Evolutionary conservation across 2,797 vertebrate species (phyloP).

Genomic region (Menidia menidia): DNA sequence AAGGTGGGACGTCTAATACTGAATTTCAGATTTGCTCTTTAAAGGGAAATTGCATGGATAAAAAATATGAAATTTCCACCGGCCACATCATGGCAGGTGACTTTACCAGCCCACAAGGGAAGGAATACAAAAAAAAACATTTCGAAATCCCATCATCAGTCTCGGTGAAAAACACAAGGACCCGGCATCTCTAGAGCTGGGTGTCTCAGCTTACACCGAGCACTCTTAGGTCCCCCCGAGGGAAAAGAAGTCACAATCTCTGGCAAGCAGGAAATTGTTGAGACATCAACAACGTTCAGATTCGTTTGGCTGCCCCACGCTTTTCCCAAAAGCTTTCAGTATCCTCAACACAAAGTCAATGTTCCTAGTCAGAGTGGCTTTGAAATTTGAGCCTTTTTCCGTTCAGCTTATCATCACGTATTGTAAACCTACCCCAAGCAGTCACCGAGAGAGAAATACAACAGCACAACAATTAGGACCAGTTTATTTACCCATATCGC

Average conservation of each 20-base stretch:
- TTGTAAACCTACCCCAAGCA: slow-evolving; percentile 50
- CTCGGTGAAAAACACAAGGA: slow-evolving; percentile 10
- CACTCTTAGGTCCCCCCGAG: slow-evolving; percentile 22
- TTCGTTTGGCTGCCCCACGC: slow-evolving; percentile 14
- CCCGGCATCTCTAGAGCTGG: neutral
- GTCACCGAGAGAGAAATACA: slow-evolving; percentile 14
- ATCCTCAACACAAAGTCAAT: slow-evolving; percentile 29
- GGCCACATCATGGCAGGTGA: slow-evolving; percentile 30
- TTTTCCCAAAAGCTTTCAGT: slow-evolving; percentile 36
- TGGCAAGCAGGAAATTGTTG: slow-evolving; percentile 16
- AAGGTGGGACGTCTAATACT: slow-evolving; percentile 18
- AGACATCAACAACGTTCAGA: slow-evolving; percentile 46
- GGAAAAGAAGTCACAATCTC: slow-evolving; percentile 37
- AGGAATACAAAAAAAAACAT: slow-evolving; percentile 1
- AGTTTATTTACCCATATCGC: slow-evolving; percentile 65
- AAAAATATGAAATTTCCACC: neutral
- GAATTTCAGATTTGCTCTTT: slow-evolving; percentile 30
- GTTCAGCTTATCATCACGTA: slow-evolving; percentile 52
- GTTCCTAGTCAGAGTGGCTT: slow-evolving; percentile 34
- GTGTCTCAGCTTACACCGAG: slow-evolving; percentile 3
- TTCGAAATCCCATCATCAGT: slow-evolving; percentile 38
- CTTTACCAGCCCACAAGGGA: neutral
- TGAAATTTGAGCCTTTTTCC: slow-evolving; percentile 67
- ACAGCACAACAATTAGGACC: slow-evolving; percentile 42
- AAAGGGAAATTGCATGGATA: neutral